Base-by-base conservation (phyloP, 2,888 invertebrate genomes). In the Leptopilina syphax region DNA sequence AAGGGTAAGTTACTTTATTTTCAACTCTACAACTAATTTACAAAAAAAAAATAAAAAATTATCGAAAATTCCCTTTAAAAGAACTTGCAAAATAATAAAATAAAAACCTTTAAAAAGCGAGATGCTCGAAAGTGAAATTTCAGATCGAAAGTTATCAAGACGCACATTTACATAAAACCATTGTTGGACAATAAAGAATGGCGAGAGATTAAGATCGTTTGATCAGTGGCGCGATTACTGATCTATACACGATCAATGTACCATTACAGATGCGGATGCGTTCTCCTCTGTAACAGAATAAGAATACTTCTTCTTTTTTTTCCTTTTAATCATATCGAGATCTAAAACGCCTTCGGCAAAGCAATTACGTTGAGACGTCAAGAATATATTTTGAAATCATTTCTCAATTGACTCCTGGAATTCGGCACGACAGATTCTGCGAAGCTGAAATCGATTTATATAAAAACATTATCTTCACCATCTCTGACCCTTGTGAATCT, bases 301-400 rank as follows among this genome's bases (percentile, higher is more conserved):
- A 18, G 18, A 18, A 18, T 18, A 18, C 18, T 18, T 18, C 50
- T 50, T 50, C 10, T 12, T 50, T 50, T 12, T 12, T 50, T 50
- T 50, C 34, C 4, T 50, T 8, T 4, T 41, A 54, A 73, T 73
- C 73, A 73, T 27, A n/a, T 50, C 50, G 57, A 73, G 57, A 73
- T 73, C 73, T 73, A 73, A 54, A 73, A 34, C n/a, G 57, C 73
- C n/a, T 34, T 34, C 1, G 73, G 73, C 34, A n/a, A 73, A 73
- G 57, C 73, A 73, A 73, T 73, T 73, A 73, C 54, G 57, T 50
- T 57, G 34, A n/a, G 34, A 54, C 34, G 73, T 73, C 73, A 73
- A 13, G 73, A 73, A 54, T 54, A 73, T 27, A 57, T 73, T 73
- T 73, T 73, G 54, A 73, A 73, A 57, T 73, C 73, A 73, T 73